Percentiles rank a stretch among this genome's conserved stretches.
Conservation (phyloP, 2,113 vertebrate species). For the Istiophorus platypterus region DNA sequence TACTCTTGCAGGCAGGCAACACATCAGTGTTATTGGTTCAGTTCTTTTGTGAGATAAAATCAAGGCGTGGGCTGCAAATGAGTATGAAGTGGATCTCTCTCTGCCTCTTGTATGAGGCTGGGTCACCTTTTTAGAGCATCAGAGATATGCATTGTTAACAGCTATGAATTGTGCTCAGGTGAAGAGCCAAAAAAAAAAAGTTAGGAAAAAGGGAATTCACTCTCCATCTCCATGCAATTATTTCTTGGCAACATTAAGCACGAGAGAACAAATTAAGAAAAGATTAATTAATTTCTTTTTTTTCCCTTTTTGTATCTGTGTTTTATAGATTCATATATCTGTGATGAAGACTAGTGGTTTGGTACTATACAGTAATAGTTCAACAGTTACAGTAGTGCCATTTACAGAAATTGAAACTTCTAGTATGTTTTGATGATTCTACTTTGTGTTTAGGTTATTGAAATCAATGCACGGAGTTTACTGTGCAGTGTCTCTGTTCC, state of each 20-base stretch:
- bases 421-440: neutral
- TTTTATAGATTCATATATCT: neutral
- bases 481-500: neutral
- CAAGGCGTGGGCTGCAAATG: neutral
- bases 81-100: neutral
- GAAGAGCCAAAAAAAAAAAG: neutral
- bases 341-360: neutral
- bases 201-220: neutral
- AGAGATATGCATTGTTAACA: neutral
- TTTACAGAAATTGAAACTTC: neutral
- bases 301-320: neutral
- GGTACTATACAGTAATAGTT: neutral
- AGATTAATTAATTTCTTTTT: neutral
- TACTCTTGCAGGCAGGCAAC: conserved; percentile 5
- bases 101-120: neutral
- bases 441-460: neutral
- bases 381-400: neutral
- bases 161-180: neutral
- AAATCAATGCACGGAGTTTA: neutral
- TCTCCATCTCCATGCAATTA: neutral
- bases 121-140: neutral
- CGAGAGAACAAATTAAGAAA: neutral
- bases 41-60: neutral
- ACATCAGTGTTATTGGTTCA: neutral
- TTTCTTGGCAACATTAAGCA: no score